These are phyloP conservation scores for Volucella zonaria DNA, from an alignment of 2,888 invertebrate genomes.

Conservation along the genomic window DNA sequence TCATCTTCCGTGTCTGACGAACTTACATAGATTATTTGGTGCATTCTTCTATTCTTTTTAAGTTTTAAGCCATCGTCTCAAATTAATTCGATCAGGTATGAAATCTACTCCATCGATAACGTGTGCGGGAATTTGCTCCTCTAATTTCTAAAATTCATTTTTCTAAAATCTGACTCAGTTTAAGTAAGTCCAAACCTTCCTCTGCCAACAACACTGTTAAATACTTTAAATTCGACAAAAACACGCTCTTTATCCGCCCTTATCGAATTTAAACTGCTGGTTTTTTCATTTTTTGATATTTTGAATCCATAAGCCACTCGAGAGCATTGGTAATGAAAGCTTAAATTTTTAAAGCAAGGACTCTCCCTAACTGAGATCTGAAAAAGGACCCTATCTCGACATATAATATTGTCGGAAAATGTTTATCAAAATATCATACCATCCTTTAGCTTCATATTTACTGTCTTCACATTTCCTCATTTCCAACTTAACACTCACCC, in stretches of 20 bases:
- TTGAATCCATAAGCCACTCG: conserved; percentile 3
- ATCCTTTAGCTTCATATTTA: no score
- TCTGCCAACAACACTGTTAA: not conserved
- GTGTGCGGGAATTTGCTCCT: no score
- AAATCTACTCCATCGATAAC: no score
- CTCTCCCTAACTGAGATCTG: not conserved
- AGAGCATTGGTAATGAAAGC: conserved; percentile 18
- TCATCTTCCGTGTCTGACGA: no score
- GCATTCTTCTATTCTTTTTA: no score
- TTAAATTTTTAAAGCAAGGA: conserved; percentile 28
- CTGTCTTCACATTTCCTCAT: conserved; percentile 8
- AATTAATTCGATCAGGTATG: no score
- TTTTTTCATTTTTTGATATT: conserved; percentile 2
- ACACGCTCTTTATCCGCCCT: not conserved
- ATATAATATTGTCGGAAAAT: conserved; percentile 12
- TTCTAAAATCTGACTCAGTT: no score
- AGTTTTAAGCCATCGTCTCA: no score
- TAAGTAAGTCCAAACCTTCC: no score
- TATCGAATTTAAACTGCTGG: not conserved
- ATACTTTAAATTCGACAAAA: not conserved
- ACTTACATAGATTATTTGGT: no score
- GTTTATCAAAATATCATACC: conserved; percentile 16
- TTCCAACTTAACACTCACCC: not conserved
- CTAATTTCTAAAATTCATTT: no score
- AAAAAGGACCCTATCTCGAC: conserved; percentile 21